A percentile compares a stretch with the other conserved stretches of the same genome.
Conservation (phyloP, 2,797 vertebrate genomes). For the Macropus fuliginosus region DNA sequence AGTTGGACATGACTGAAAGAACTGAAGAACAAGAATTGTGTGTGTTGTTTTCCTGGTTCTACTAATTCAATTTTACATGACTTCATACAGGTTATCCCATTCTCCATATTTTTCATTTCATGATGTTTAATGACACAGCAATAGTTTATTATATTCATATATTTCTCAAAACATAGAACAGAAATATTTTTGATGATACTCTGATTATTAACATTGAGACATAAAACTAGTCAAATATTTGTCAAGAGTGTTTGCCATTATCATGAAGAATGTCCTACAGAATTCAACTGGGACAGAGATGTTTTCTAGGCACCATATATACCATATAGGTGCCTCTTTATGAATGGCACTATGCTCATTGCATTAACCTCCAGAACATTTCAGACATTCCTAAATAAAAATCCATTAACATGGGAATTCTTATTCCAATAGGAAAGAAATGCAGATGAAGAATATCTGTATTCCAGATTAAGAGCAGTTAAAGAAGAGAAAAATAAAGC, state of each 20-base stretch:
- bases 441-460: neutral
- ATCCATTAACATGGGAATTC: neutral
- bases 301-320: neutral
- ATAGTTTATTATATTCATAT: neutral
- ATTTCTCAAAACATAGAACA: neutral
- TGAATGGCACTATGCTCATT: neutral
- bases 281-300: neutral
- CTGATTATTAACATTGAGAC: neutral
- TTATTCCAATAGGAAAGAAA: neutral
- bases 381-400: neutral
- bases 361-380: neutral
- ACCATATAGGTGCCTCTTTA: neutral
- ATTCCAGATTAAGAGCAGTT: neutral
- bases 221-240: neutral
- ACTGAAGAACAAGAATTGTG: neutral
- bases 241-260: neutral
- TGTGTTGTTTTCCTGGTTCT: neutral
- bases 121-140: neutral
- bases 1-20: too few species aligned
- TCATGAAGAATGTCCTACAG: neutral
- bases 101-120: neutral
- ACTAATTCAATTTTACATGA: neutral
- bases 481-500: neutral
- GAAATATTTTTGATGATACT: neutral
- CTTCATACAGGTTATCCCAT: neutral